phyloP scores from a whole-genome alignment of 2,888 invertebrate species.

The Apoda limacodes region DNA sequence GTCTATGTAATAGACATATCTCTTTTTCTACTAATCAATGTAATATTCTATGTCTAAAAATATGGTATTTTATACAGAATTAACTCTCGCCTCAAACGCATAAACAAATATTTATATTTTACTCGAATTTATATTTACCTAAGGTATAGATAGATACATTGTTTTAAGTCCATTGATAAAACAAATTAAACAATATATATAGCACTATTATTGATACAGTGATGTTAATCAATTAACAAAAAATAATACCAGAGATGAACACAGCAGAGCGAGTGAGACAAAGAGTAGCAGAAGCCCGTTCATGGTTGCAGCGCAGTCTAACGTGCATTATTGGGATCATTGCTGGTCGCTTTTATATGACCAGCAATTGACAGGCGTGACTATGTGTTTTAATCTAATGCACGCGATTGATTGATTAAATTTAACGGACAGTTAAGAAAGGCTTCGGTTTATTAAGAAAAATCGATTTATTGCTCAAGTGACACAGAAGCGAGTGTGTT shows the following conservation, averaged over 20 bases:
- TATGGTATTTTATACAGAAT: too few species aligned
- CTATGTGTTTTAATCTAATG: constrained; percentile 12
- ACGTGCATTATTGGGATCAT: constrained; percentile 1
- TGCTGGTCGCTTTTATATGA: constrained; percentile 22
- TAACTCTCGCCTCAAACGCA: constrained; percentile 14
- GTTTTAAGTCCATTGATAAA: background rate
- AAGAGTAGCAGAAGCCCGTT: constrained; percentile 35
- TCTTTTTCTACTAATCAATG: too few species aligned
- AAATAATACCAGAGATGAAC: constrained; percentile 28
- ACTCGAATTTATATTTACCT: background rate
- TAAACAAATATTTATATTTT: background rate
- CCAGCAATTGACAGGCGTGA: constrained; percentile 16
- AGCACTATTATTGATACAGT: background rate
- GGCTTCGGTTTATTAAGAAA: constrained; percentile 4
- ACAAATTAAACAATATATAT: background rate
- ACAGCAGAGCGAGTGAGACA: constrained; percentile 28
- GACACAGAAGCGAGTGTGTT: too few species aligned
- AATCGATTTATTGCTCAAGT: too few species aligned
- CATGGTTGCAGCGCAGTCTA: constrained; percentile 25
- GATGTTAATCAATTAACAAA: background rate
- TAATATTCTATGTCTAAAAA: too few species aligned
- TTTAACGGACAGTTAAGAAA: constrained; percentile 4
- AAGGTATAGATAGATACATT: background rate
- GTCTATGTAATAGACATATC: too few species aligned
- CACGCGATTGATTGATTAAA: constrained; percentile 19